A percentile compares a stretch with the other conserved stretches of the same genome.
These are phyloP conservation scores for Chrosomus eos DNA, from an alignment of 2,797 vertebrate genomes.

Conservation along the genomic window DNA sequence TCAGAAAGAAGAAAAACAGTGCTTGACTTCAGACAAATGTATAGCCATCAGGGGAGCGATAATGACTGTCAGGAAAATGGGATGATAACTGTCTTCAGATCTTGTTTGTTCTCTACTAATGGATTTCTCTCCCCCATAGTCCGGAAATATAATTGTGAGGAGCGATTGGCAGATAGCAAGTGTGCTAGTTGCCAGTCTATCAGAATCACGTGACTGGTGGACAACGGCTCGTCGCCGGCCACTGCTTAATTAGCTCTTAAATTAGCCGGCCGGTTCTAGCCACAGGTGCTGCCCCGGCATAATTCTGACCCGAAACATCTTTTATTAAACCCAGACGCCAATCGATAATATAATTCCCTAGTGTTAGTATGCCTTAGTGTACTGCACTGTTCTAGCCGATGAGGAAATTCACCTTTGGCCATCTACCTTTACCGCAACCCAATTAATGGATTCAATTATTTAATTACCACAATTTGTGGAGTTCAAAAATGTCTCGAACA, in stretches of 20 bases:
- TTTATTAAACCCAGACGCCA: conserved; percentile 8
- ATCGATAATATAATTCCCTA: neutral
- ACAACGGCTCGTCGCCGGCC: conserved; percentile 76
- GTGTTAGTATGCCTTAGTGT: neutral
- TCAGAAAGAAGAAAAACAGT: conserved; percentile 74
- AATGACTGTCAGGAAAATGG: conserved; percentile 79
- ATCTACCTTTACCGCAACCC: neutral
- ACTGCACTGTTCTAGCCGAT: neutral
- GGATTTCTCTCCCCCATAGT: conserved; percentile 78
- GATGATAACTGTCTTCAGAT: conserved; percentile 76
- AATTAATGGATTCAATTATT: neutral
- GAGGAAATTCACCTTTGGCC: neutral
- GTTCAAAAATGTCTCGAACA: conserved; percentile 19
- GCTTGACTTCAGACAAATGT: conserved; percentile 75
- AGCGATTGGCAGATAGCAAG: conserved; percentile 80
- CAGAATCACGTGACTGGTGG: conserved; percentile 73
- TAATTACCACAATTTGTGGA: conserved; percentile 16
- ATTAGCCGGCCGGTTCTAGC: conserved; percentile 72
- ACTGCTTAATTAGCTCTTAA: conserved; percentile 77
- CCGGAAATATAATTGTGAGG: conserved; percentile 79
- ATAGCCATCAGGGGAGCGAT: conserved; percentile 78
- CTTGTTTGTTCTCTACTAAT: conserved; percentile 81
- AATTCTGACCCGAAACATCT: neutral
- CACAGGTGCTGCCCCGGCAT: neutral
- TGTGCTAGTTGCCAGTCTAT: conserved; percentile 77